Base-by-base conservation (phyloP, 2,888 invertebrate genomes). In the Eupithecia centaureata region DNA sequence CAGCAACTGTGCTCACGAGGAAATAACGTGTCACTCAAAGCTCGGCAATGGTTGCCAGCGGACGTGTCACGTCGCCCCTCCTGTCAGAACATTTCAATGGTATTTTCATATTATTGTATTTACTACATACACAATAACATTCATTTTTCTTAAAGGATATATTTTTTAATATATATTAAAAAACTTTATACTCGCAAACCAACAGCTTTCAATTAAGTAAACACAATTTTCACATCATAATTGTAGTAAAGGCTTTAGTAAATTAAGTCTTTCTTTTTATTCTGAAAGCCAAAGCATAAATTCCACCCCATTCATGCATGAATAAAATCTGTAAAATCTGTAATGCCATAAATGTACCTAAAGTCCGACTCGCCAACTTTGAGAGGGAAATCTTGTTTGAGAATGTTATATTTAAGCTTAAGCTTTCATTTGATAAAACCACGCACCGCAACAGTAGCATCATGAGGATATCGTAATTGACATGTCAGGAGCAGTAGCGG, bases 401-500 rank as follows among this genome's bases (percentile, higher is more conserved):
- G 35, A 58, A 57, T 57, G n/a, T 57, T 13, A 28, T 22, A 47
- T 57, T 27, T 22, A 61, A 47, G 35, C 33, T 38, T 52, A 61
- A 54, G 61, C 61, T 33, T 51, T 63, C 42, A 59, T 62, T 51
- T 35, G 64, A 61, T 68, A 65, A 63, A 71, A 67, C 70, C 72
- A 69, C 64, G 67, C 61, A 63, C 56, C 61, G 56, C 79, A 78
- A 77, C 78, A 77, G 77, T 75, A 15, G 27, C 70, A 52, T 63
- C 63, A 75, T 71, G 74, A 75, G 78, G 80, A 81, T 80, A 89
- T 86, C 88, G 84, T 91, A 92, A 92, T 91, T 90, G 92, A 91
- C 90, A 88, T 92, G 92, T 92, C 92, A 92, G 83, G 85, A 84
- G 84, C 92, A 92, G 88, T 83, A 76, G 85, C 80, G 84, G 84